Evolutionary conservation across 2,113 vertebrate species (phyloP).

Genomic region (Thunnus thynnus): DNA sequence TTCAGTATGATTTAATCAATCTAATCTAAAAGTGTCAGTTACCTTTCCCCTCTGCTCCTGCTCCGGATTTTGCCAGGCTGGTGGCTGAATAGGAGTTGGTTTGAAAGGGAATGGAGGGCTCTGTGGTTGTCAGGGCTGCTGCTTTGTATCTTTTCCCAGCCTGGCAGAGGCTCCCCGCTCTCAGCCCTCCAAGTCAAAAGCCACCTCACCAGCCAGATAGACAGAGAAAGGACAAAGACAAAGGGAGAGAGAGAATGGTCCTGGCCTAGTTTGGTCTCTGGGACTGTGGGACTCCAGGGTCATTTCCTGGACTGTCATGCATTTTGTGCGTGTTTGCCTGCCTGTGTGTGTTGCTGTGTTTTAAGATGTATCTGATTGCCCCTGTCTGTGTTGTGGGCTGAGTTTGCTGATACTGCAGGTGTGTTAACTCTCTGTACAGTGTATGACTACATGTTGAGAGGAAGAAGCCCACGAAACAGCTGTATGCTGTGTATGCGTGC

Average conservation of each 20-base stretch:
- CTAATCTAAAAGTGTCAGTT: constrained; percentile 64
- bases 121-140: constrained; percentile 56
- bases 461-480: constrained; percentile 54
- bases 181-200: constrained; percentile 61
- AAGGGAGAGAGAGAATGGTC: constrained; percentile 21
- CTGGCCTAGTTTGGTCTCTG: constrained; percentile 43
- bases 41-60: constrained; percentile 37
- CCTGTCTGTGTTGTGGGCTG: neutral
- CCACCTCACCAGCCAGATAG: constrained; percentile 47
- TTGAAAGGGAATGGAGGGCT: constrained; percentile 58
- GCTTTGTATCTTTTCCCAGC: constrained; percentile 67
- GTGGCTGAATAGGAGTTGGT: constrained; percentile 52
- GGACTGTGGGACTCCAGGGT: constrained; percentile 22
- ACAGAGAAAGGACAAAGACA: constrained; percentile 41
- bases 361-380: constrained; percentile 42
- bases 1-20: constrained; percentile 61
- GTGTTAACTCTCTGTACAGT: constrained; percentile 28
- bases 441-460: neutral
- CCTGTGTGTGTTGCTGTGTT: constrained; percentile 19
- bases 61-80: constrained; percentile 50
- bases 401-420: constrained; percentile 60
- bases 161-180: constrained; percentile 54
- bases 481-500: constrained; percentile 50
- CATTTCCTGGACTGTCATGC: constrained; percentile 23
- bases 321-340: constrained; percentile 8